Percentiles rank a stretch among this genome's conserved stretches.
These are phyloP conservation scores for Epistrophella euchroma DNA, from an alignment of 2,888 invertebrate genomes.

Conservation along the genomic window DNA sequence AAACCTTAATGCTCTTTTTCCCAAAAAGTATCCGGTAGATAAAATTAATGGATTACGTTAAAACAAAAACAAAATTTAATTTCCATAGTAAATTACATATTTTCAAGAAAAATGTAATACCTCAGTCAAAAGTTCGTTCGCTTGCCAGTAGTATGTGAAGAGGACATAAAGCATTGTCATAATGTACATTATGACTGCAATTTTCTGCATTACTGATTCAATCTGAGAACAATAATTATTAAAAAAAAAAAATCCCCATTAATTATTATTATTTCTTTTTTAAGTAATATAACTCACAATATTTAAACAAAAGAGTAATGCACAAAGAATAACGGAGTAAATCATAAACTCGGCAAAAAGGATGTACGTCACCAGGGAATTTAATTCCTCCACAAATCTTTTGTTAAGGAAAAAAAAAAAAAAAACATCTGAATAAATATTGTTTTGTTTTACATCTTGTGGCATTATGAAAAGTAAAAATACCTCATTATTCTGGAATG, in stretches of 20 bases:
- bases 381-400: conserved; percentile 80
- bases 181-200: conserved; percentile 80
- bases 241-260: not conserved
- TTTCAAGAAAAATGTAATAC: conserved; percentile 76
- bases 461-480: not conserved
- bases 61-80: conserved; percentile 23
- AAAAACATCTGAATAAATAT: not conserved
- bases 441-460: not conserved
- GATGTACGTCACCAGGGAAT: conserved; percentile 79
- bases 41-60: conserved; percentile 48
- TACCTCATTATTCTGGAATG: conserved; percentile 77
- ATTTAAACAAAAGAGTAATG: conserved; percentile 80
- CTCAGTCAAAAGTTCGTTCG: conserved; percentile 81
- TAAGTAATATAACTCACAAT: conserved; percentile 78
- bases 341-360: conserved; percentile 80
- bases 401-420: conserved; percentile 31
- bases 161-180: conserved; percentile 81
- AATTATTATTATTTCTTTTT: conserved; percentile 35
- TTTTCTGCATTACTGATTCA: conserved; percentile 76
- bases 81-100: conserved; percentile 28
- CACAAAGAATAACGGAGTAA: conserved; percentile 79
- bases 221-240: conserved; percentile 69
- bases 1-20: conserved; percentile 79
- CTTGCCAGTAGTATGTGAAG: conserved; percentile 82
- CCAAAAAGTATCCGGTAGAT: conserved; percentile 37